Evolutionary conservation across 2,888 invertebrate species (phyloP).

Genomic region (Thecocarcelia acutangulata): DNA sequence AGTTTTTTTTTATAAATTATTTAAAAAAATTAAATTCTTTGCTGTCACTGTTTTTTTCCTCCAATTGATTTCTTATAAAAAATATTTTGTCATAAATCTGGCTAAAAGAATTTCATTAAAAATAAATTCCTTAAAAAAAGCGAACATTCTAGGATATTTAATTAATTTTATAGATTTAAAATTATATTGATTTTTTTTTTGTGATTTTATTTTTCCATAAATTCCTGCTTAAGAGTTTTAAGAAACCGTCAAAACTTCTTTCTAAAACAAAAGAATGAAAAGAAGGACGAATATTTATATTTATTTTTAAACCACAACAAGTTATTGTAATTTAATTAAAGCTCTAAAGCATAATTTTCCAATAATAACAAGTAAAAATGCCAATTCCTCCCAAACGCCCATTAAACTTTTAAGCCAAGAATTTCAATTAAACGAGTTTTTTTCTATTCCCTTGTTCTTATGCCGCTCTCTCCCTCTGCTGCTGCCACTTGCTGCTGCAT

Average conservation of each 20-base stretch:
- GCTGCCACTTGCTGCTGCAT: conserved; percentile 27
- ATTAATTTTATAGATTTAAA: conserved; percentile 47
- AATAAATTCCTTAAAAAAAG: conserved; percentile 19
- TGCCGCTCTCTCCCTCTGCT: conserved; percentile 2
- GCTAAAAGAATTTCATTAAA: conserved; percentile 38
- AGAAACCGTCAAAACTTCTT: conserved; percentile 2
- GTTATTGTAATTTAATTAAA: conserved; percentile 67
- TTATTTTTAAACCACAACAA: conserved; percentile 54
- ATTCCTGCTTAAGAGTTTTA: conserved; percentile 21
- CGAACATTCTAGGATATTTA: conserved; percentile 30
- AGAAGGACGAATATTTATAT: conserved; percentile 22
- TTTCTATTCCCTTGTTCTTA: background rate
- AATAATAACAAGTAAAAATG: conserved; percentile 38
- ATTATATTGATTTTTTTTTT: conserved; percentile 34
- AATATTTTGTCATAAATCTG: conserved; percentile 66
- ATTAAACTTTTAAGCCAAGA: conserved; percentile 57
- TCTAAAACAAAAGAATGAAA: background rate
- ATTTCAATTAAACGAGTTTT: conserved; percentile 64
- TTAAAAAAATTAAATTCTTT: background rate
- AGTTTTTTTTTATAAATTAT: conserved; percentile 16
- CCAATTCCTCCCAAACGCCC: background rate
- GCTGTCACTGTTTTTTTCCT: background rate
- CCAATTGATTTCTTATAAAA: conserved; percentile 37
- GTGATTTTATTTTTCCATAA: conserved; percentile 7
- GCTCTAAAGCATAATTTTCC: conserved; percentile 63